phyloP scores from a whole-genome alignment of 2,888 invertebrate genomes.

The Chymomyza procnemis region DNA sequence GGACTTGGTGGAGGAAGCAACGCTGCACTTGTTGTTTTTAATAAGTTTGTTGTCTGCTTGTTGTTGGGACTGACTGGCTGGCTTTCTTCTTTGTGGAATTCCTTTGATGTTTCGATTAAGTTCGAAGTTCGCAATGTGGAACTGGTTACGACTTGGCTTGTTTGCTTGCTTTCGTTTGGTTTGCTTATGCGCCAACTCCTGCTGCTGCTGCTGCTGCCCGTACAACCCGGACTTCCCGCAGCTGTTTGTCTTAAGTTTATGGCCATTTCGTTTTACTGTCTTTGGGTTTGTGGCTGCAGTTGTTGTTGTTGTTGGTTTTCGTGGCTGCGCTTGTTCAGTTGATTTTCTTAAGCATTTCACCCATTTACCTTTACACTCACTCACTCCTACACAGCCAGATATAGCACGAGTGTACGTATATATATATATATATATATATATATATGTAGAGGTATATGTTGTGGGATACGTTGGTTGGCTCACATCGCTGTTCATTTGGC shows the following conservation, averaged over 20 bases:
- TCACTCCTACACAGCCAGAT: not conserved
- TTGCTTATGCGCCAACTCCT: not conserved
- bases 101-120: slow-evolving; percentile 73
- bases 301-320: slow-evolving; percentile 31
- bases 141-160: slow-evolving; percentile 58
- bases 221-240: slow-evolving; percentile 8
- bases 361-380: slow-evolving; percentile 64
- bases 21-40: slow-evolving; percentile 74
- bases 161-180: slow-evolving; percentile 33
- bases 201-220: slow-evolving; percentile 5
- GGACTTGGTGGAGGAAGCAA: slow-evolving; percentile 23
- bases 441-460: not conserved
- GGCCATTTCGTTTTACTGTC: slow-evolving; percentile 69
- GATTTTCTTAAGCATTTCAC: slow-evolving; percentile 72
- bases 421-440: no score
- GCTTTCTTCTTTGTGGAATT: slow-evolving; percentile 46
- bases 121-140: slow-evolving; percentile 69
- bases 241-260: slow-evolving; percentile 67
- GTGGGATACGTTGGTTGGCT: slow-evolving; percentile 50
- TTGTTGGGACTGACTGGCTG: slow-evolving; percentile 29
- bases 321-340: slow-evolving; percentile 55
- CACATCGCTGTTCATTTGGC: slow-evolving; percentile 31
- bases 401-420: not conserved
- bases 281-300: slow-evolving; percentile 40
- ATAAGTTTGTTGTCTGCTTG: slow-evolving; percentile 64